Percentiles rank a stretch among this genome's conserved stretches.
Evolutionary conservation across 2,113 vertebrate species (phyloP).

Genomic region (Desmodus rotundus): DNA sequence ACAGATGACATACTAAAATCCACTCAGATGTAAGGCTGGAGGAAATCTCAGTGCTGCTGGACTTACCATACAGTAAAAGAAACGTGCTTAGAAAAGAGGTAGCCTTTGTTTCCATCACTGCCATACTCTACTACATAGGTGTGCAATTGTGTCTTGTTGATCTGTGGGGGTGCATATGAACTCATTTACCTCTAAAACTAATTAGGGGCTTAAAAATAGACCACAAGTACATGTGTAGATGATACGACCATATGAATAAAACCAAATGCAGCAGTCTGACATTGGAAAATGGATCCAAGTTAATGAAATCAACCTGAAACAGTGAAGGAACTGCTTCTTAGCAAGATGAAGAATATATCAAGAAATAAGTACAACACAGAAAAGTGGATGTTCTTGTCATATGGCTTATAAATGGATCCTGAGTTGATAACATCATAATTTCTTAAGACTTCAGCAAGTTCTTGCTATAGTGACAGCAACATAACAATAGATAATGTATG

Average conservation of each 20-base stretch:
- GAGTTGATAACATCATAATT: neutral
- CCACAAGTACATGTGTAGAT: neutral
- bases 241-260: neutral
- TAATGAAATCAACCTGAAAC: constrained; percentile 29
- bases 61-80: neutral
- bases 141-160: neutral
- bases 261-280: neutral
- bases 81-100: constrained; percentile 9
- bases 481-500: neutral
- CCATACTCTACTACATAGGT: neutral
- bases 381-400: neutral
- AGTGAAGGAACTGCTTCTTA: neutral
- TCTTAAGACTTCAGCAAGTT: constrained; percentile 11
- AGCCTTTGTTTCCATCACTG: neutral
- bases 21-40: neutral
- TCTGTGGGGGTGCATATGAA: neutral
- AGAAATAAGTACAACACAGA: neutral
- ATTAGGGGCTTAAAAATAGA: neutral
- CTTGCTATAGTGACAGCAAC: neutral
- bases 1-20: constrained; percentile 53
- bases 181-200: neutral
- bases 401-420: neutral
- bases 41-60: neutral
- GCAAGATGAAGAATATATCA: constrained; percentile 23
- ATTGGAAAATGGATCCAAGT: constrained; percentile 6